Conservation (phyloP, 2,888 invertebrate species). For the Leptinotarsa peninsularis region DNA sequence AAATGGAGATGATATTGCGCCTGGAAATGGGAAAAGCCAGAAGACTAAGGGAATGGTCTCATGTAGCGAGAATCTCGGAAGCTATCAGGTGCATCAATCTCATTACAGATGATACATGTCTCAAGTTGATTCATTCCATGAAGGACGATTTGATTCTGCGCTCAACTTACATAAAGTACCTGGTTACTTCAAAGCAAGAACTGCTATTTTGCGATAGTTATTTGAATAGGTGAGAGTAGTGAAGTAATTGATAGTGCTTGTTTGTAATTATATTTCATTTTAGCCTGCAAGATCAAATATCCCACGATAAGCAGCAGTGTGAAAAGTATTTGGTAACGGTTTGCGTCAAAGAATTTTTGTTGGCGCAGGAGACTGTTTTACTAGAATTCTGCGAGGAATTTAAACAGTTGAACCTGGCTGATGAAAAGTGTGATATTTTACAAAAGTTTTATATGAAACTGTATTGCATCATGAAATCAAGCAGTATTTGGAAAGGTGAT, state of each 20-base stretch:
- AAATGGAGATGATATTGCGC: slow-evolving; percentile 76
- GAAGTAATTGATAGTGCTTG: slow-evolving; percentile 25
- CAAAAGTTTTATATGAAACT: slow-evolving; percentile 83
- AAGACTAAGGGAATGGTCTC: slow-evolving; percentile 80
- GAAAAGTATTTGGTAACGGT: slow-evolving; percentile 80
- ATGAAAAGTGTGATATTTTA: slow-evolving; percentile 92
- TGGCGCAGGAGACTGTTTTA: slow-evolving; percentile 80
- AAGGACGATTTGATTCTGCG: slow-evolving; percentile 82
- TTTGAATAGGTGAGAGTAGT: slow-evolving; percentile 70
- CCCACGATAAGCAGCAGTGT: slow-evolving; percentile 78
- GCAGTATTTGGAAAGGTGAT: slow-evolving; percentile 79
- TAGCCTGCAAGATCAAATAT: slow-evolving; percentile 72
- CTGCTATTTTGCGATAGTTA: slow-evolving; percentile 81
- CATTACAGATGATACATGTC: slow-evolving; percentile 77
- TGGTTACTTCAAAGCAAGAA: slow-evolving; percentile 83
- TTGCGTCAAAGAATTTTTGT: slow-evolving; percentile 84
- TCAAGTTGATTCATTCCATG: slow-evolving; percentile 79
- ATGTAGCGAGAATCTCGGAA: slow-evolving; percentile 85
- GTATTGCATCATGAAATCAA: slow-evolving; percentile 76
- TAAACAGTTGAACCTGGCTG: slow-evolving; percentile 81
- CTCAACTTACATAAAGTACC: slow-evolving; percentile 84
- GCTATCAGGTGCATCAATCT: slow-evolving; percentile 82
- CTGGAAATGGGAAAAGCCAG: slow-evolving; percentile 86
- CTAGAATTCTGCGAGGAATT: slow-evolving; percentile 85
- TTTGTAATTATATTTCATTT: slow-evolving; percentile 43